A percentile compares a stretch with the other conserved stretches of the same genome.
Evolutionary conservation across 2,113 vertebrate species (phyloP).

Genomic region (Megalops atlanticus): DNA sequence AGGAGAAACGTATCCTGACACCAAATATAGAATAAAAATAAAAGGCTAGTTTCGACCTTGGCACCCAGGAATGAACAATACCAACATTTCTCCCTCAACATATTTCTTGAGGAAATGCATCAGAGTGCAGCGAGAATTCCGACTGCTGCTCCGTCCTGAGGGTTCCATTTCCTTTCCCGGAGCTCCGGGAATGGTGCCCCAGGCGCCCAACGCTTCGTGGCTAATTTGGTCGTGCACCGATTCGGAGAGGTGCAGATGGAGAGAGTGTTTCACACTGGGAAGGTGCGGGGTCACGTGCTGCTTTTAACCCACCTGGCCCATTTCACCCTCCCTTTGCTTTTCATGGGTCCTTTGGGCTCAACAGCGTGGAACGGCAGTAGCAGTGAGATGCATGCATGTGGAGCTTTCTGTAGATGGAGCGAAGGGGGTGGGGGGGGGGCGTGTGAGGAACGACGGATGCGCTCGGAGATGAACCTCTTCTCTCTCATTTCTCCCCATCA

Average conservation of each 20-base stretch:
- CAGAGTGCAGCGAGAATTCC: background rate
- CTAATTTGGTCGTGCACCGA: background rate
- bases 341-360: constrained; percentile 25
- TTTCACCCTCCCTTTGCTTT: constrained; percentile 40
- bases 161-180: background rate
- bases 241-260: background rate
- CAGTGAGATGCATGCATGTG: constrained; percentile 5
- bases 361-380: constrained; percentile 25
- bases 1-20: background rate
- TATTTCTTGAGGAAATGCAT: no score
- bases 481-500: constrained; percentile 29
- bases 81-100: background rate
- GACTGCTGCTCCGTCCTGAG: background rate
- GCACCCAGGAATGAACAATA: background rate
- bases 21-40: constrained; percentile 5
- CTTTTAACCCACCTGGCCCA: constrained; percentile 44
- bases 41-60: background rate
- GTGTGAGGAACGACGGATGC: background rate
- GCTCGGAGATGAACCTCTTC: constrained; percentile 17
- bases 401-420: background rate
- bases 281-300: constrained; percentile 16
- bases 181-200: background rate
- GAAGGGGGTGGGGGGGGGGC: background rate
- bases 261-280: background rate
- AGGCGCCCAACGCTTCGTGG: background rate